Percentiles rank a stretch among this genome's conserved stretches.
These are phyloP conservation scores for Phasianus colchicus DNA, from an alignment of 2,113 vertebrate genomes.

Conservation along the genomic window DNA sequence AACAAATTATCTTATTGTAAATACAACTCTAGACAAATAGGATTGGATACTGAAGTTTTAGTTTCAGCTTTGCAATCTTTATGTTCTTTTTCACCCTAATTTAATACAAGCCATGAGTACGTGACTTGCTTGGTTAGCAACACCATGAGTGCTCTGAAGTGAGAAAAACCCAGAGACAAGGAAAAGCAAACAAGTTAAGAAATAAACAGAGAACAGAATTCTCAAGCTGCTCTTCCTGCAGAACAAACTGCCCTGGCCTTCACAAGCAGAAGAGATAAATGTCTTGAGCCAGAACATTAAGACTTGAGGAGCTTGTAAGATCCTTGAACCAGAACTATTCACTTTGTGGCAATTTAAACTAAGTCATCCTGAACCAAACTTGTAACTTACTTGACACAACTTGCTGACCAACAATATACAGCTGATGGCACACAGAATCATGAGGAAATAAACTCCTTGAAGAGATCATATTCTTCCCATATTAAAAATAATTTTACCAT, in stretches of 20 bases:
- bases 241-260: background rate
- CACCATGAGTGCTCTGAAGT: background rate
- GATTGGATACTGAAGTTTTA: background rate
- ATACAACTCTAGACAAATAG: background rate
- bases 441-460: conserved; percentile 15
- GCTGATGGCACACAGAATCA: background rate
- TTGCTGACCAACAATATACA: background rate
- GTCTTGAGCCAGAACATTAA: background rate
- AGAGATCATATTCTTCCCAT: background rate
- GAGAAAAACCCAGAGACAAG: background rate
- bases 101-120: background rate
- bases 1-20: background rate
- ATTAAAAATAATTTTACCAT: background rate
- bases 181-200: background rate
- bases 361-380: conserved; percentile 30
- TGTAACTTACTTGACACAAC: background rate
- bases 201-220: background rate
- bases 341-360: background rate
- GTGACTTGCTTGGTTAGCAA: background rate
- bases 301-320: conserved; percentile 25
- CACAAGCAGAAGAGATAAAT: background rate
- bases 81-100: background rate
- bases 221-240: background rate
- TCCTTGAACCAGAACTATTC: conserved; percentile 28
- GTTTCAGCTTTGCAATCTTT: background rate